Conservation (phyloP, 92 coral and sea anemone species). For the Umimayanthus chanpuru region DNA sequence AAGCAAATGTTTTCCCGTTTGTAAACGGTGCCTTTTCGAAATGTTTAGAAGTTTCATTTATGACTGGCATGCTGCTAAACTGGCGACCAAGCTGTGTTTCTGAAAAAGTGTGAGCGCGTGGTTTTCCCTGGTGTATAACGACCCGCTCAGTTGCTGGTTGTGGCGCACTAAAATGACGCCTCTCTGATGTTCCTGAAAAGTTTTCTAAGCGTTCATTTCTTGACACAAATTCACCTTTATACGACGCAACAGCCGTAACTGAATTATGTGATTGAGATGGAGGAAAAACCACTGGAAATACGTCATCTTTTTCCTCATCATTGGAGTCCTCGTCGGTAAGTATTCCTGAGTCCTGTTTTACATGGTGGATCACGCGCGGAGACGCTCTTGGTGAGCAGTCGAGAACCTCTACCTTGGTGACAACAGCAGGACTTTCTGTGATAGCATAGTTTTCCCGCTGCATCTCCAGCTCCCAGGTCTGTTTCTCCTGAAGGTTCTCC, state of each 20-base stretch:
- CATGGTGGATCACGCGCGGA: not conserved
- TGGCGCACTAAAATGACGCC: slow-evolving; percentile 3
- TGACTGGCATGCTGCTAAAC: slow-evolving; percentile 32
- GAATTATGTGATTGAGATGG: not conserved
- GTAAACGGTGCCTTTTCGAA: not conserved
- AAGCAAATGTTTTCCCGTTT: slow-evolving; percentile 22
- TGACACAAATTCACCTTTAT: not conserved
- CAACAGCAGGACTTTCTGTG: not conserved
- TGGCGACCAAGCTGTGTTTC: slow-evolving; percentile 9
- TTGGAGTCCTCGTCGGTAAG: slow-evolving; percentile 29
- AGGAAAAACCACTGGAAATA: not conserved
- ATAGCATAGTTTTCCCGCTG: not conserved
- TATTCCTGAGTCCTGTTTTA: slow-evolving; percentile 38
- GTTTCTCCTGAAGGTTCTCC: slow-evolving; percentile 33
- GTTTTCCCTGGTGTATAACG: not conserved
- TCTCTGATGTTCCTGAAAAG: not conserved
- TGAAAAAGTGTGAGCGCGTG: not conserved
- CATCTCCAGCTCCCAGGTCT: slow-evolving; percentile 30
- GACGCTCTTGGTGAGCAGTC: not conserved
- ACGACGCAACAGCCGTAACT: not conserved
- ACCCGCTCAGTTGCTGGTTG: not conserved
- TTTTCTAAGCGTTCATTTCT: not conserved
- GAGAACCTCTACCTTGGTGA: slow-evolving; percentile 30
- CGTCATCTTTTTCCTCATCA: slow-evolving; percentile 7
- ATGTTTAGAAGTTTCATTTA: not conserved